phyloP scores from a whole-genome alignment of 2,113 vertebrate species.

The Trinectes maculatus region DNA sequence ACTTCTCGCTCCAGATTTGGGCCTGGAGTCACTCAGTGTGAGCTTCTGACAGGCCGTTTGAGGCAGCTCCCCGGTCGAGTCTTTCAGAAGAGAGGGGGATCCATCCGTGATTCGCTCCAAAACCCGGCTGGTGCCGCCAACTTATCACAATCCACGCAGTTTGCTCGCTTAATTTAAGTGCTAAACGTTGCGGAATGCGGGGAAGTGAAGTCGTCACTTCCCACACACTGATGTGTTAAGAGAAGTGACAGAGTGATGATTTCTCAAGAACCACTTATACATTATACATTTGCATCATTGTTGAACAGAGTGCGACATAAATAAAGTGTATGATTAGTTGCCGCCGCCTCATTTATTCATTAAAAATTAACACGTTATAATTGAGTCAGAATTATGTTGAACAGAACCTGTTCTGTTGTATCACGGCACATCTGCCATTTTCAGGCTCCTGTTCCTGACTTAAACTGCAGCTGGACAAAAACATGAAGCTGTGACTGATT shows the following conservation, averaged over 20 bases:
- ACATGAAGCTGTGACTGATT: too few relatives aligned
- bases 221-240: background rate
- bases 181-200: slow-evolving; percentile 29
- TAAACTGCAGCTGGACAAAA: too few relatives aligned
- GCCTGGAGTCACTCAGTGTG: slow-evolving; percentile 61
- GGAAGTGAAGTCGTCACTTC: slow-evolving; percentile 21
- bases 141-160: slow-evolving; percentile 18
- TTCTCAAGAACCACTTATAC: too few relatives aligned
- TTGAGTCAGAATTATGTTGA: background rate
- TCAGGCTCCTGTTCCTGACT: too few relatives aligned
- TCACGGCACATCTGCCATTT: slow-evolving; percentile 22
- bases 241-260: too few relatives aligned
- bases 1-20: slow-evolving; percentile 66
- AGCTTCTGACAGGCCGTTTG: slow-evolving; percentile 68
- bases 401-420: slow-evolving; percentile 9
- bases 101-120: slow-evolving; percentile 51
- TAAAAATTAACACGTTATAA: too few relatives aligned
- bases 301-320: too few relatives aligned
- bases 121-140: background rate
- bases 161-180: slow-evolving; percentile 48
- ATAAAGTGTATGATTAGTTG: too few relatives aligned
- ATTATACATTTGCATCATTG: too few relatives aligned
- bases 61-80: slow-evolving; percentile 57
- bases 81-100: slow-evolving; percentile 54
- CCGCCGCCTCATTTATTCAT: too few relatives aligned